phyloP scores from a whole-genome alignment of 2,797 vertebrate species.

The Falco biarmicus region DNA sequence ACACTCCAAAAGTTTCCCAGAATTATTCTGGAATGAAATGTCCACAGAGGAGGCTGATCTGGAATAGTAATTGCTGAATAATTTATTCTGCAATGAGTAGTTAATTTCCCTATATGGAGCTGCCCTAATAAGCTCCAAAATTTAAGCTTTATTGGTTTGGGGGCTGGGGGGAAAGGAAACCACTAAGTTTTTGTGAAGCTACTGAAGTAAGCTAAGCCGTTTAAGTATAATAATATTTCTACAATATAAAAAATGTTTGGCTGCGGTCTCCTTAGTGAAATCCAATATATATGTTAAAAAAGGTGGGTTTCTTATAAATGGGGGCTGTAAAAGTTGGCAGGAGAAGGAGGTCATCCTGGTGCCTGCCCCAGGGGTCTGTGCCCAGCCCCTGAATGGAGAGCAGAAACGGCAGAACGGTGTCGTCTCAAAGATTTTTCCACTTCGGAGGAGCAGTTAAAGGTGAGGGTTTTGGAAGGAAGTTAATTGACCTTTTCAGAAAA shows the following conservation, averaged over 20 bases:
- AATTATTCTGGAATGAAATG: conserved; percentile 32
- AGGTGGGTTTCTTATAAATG: neutral
- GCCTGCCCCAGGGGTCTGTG: neutral
- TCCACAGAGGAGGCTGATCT: conserved; percentile 11
- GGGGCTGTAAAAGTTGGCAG: neutral
- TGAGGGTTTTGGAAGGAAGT: neutral
- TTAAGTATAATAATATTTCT: conserved; percentile 39
- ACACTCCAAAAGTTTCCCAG: neutral
- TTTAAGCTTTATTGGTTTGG: conserved; percentile 19
- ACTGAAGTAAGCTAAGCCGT: conserved; percentile 5
- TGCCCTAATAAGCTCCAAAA: conserved; percentile 15
- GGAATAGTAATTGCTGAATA: conserved; percentile 50
- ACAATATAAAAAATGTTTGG: neutral
- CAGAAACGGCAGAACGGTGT: neutral
- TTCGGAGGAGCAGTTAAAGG: neutral
- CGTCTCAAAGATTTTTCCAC: neutral
- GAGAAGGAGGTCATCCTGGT: neutral
- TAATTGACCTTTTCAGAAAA: conserved; percentile 57
- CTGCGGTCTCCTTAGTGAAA: neutral
- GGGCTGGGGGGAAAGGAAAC: neutral
- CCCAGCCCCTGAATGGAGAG: neutral
- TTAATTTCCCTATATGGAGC: conserved; percentile 44
- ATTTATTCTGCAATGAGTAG: conserved; percentile 43
- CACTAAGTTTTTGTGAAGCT: conserved; percentile 26
- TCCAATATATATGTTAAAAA: neutral